phyloP scores from a whole-genome alignment of 2,797 vertebrate species.

The Poeciliopsis paucimaculata region DNA sequence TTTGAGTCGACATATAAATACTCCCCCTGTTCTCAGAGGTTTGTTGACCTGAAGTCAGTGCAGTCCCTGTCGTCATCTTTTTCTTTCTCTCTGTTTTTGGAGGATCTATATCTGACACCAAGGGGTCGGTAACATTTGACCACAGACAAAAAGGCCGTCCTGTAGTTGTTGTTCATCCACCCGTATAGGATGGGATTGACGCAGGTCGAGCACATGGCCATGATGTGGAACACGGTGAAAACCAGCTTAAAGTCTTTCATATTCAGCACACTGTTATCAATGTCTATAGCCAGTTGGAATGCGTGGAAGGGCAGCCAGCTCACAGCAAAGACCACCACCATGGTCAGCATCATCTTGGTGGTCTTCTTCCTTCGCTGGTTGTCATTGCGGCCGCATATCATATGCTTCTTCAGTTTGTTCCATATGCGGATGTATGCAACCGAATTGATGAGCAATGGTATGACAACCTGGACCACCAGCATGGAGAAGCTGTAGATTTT shows the following conservation, averaged over 20 bases:
- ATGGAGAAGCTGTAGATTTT: conserved; percentile 90
- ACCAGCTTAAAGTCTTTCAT: conserved; percentile 94
- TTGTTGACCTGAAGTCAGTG: conserved; percentile 55
- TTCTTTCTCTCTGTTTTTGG: conserved; percentile 33
- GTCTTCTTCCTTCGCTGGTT: conserved; percentile 87
- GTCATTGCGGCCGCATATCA: conserved; percentile 76
- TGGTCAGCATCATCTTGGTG: conserved; percentile 93
- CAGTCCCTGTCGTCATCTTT: conserved; percentile 42
- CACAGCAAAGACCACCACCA: conserved; percentile 93
- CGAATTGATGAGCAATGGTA: conserved; percentile 90
- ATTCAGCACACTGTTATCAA: conserved; percentile 86
- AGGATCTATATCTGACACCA: conserved; percentile 4
- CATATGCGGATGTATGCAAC: conserved; percentile 91
- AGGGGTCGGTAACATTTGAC: conserved; percentile 82
- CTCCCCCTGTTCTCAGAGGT: conserved; percentile 40
- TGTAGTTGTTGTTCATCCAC: conserved; percentile 98
- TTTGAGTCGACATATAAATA: background rate
- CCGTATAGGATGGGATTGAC: conserved; percentile 95
- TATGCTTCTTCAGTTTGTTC: conserved; percentile 88
- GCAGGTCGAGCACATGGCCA: conserved; percentile 95
- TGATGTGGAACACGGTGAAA: conserved; percentile 91
- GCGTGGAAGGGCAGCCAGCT: conserved; percentile 95
- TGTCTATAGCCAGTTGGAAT: conserved; percentile 93
- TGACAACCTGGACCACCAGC: conserved; percentile 88
- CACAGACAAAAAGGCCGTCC: conserved; percentile 88